A percentile compares a stretch with the other conserved stretches of the same genome.
Evolutionary conservation across 2,113 vertebrate species (phyloP).

Genomic region (Lampris incognitus): DNA sequence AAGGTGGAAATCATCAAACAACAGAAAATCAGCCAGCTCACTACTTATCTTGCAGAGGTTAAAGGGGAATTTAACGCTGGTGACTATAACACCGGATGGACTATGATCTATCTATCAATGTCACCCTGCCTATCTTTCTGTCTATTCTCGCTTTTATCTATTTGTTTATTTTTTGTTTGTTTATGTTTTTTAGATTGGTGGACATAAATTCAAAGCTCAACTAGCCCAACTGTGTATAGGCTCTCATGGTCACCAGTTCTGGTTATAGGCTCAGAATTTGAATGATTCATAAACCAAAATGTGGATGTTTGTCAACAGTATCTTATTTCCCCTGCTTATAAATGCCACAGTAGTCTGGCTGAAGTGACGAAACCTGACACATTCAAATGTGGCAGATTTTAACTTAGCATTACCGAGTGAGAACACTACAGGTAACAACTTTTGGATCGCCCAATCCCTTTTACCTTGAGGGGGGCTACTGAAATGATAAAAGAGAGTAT

Average conservation of each 20-base stretch:
- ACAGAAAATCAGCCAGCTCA: not conserved
- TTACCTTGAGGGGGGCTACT: not conserved
- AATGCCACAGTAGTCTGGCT: constrained; percentile 17
- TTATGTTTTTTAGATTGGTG: not conserved
- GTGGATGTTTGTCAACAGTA: constrained; percentile 20
- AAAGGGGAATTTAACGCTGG: not conserved
- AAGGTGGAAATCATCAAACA: not conserved
- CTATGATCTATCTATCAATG: not conserved
- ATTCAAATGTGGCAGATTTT: constrained; percentile 35
- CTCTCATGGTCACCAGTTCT: not conserved
- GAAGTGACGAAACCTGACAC: constrained; percentile 47
- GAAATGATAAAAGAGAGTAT: not conserved
- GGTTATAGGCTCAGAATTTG: not conserved
- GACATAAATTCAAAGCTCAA: too few species aligned
- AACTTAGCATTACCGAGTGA: constrained; percentile 42
- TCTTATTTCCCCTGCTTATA: not conserved
- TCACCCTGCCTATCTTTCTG: not conserved
- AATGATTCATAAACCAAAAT: constrained; percentile 47
- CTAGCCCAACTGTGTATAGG: too few species aligned
- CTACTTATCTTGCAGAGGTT: not conserved
- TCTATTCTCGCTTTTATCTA: not conserved
- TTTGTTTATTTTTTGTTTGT: constrained; percentile 6
- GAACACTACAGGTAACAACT: constrained; percentile 4
- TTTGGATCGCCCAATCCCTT: constrained; percentile 45
- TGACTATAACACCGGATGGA: not conserved